Conservation (phyloP, 2,113 vertebrate genomes). For the Ceuthmochares aereus region DNA sequence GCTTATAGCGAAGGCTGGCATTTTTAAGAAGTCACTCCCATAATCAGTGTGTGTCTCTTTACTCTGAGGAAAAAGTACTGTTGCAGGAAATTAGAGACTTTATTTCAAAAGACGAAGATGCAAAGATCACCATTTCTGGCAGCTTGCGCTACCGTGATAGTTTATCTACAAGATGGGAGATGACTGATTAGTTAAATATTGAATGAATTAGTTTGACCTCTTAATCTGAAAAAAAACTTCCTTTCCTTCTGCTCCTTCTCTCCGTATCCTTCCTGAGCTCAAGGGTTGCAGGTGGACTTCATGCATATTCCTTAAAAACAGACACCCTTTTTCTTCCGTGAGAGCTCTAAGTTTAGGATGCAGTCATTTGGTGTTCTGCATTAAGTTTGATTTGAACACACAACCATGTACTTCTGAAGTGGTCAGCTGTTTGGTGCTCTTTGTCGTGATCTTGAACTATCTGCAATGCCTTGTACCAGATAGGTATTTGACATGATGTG, state of each 20-base stretch:
- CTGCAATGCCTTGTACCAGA: rapidly evolving
- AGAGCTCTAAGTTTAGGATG: background rate
- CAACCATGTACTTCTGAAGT: background rate
- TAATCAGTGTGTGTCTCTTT: background rate
- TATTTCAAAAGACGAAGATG: background rate
- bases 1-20: background rate
- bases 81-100: background rate
- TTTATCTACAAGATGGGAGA: background rate
- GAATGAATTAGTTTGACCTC: background rate
- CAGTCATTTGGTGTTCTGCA: background rate
- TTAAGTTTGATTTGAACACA: background rate
- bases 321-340: background rate
- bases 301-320: background rate
- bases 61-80: background rate
- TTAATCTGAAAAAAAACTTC: background rate
- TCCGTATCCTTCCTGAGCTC: rapidly evolving
- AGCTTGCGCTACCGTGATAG: rapidly evolving
- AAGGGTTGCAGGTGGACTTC: background rate
- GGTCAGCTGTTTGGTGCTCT: background rate
- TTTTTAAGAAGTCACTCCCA: background rate
- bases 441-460: background rate
- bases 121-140: background rate
- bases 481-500: background rate
- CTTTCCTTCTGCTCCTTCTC: background rate
- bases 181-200: background rate